Base-by-base conservation (phyloP, 2,888 invertebrate species). In the Allygus modestus region DNA sequence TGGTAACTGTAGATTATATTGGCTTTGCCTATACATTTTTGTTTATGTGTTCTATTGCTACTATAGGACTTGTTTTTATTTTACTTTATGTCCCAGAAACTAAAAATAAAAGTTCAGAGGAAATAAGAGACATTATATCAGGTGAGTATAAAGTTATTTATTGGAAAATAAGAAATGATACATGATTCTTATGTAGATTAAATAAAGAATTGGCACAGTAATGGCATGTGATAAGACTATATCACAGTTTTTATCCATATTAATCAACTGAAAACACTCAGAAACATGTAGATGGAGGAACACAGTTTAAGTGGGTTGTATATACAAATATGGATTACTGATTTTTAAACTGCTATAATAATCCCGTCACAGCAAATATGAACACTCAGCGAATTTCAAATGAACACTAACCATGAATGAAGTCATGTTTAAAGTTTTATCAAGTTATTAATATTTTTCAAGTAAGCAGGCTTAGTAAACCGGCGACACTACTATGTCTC, bases 1-100 rank as follows among this genome's bases (percentile, higher is more conserved):
- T 93, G 86, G 93, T 93, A 85, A 90, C 96, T 87, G 90, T 92
- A 0, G 90, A 90, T 26, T n/a, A 9, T 0, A n/a, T 85, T 17
- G 86, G 86, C 23, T 73, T 69, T 17, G 84, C 85, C 12, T n/a
- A 58, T 11, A 85, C 87, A 46, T 88, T 86, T 79, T 69, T 79
- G 1, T 33, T 87, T n/a, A 87, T 87, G 83, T 58, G 86, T 26
- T 20, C 81, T 1, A 77, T 86, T 1, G 86, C 85, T 12, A 81
- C 71, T 11, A 17, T 86, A 17, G 88, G 88, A 2, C 73, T 86
- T 5, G 23, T 86, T 1, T 88, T 88, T 81, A 85, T 87, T n/a
- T 37, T 73, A 54, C 46, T 81, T 7, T 84, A 41, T 28, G 86
- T 88, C 31, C 88, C 88, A 1, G 88, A 88, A 84, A 88, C 88